Conservation (phyloP, 2,797 vertebrate genomes). For the Bradypus variegatus region DNA sequence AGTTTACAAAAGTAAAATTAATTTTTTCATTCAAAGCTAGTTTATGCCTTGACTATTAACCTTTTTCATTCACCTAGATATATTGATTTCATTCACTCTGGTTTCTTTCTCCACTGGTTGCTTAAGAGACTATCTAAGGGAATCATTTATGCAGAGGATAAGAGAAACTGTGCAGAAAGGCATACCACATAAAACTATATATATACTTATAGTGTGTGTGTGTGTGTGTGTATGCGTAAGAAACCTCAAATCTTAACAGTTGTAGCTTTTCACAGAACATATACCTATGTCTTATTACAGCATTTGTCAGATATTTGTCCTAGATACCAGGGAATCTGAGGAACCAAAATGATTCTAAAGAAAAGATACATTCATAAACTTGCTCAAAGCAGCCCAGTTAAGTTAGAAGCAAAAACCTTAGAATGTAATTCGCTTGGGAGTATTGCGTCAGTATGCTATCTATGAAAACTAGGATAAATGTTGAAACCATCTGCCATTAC, state of each 20-base stretch:
- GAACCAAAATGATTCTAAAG: slow-evolving; percentile 9
- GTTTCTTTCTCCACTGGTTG: slow-evolving; percentile 28
- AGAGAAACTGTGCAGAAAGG: slow-evolving; percentile 18
- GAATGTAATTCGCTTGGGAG: slow-evolving; percentile 53
- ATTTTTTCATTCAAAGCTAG: slow-evolving; percentile 5
- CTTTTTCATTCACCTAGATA: slow-evolving; percentile 17
- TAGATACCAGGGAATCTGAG: slow-evolving; percentile 21
- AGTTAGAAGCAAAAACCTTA: slow-evolving; percentile 49
- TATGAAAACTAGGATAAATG: slow-evolving; percentile 56
- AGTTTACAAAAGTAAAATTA: slow-evolving; percentile 18
- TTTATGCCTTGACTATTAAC: background rate
- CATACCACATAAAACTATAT: slow-evolving; percentile 1
- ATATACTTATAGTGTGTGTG: background rate
- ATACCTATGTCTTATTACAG: background rate
- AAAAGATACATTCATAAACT: slow-evolving; percentile 48
- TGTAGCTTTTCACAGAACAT: background rate
- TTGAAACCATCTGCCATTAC: slow-evolving; percentile 55
- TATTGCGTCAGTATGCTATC: slow-evolving; percentile 48
- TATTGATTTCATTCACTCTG: slow-evolving; percentile 40
- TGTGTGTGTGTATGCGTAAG: background rate
- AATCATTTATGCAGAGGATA: slow-evolving; percentile 1
- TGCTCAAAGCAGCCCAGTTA: slow-evolving; percentile 37
- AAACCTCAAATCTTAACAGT: slow-evolving; percentile 22
- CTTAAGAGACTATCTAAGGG: slow-evolving; percentile 27
- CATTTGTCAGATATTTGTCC: background rate